A percentile compares a stretch with the other conserved stretches of the same genome.
phyloP scores from a whole-genome alignment of 2,113 vertebrate genomes.

The Barnardius zonarius region DNA sequence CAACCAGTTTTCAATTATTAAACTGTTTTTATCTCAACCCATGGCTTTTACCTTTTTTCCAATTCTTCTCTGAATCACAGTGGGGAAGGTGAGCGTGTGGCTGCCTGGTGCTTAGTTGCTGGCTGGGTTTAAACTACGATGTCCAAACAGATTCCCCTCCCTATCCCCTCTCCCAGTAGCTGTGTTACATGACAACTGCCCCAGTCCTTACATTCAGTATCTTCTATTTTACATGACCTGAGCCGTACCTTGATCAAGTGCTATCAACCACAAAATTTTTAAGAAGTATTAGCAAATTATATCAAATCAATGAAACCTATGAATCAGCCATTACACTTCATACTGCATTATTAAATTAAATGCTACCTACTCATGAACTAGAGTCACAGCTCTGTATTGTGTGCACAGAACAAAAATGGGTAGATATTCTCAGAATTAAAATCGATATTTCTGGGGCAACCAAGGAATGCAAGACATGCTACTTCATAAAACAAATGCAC shows the following conservation, averaged over 20 bases:
- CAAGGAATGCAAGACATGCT: neutral
- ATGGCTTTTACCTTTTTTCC: neutral
- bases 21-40: neutral
- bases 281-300: neutral
- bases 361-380: neutral
- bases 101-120: neutral
- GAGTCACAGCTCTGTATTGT: neutral
- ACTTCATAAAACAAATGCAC: neutral
- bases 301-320: neutral
- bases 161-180: neutral
- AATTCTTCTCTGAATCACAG: neutral
- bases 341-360: neutral
- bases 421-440: neutral
- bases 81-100: neutral
- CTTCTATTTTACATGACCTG: neutral
- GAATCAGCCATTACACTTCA: neutral
- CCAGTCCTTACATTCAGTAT: neutral
- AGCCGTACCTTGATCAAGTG: neutral
- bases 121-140: neutral
- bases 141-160: neutral
- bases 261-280: neutral
- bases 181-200: neutral
- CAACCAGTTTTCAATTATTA: neutral
- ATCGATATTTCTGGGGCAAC: neutral
- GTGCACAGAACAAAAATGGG: neutral